Evolutionary conservation across 37 sponge, comb jelly and placozoan genomes (phyloP).

Genomic region (Ephydatia muelleri): DNA sequence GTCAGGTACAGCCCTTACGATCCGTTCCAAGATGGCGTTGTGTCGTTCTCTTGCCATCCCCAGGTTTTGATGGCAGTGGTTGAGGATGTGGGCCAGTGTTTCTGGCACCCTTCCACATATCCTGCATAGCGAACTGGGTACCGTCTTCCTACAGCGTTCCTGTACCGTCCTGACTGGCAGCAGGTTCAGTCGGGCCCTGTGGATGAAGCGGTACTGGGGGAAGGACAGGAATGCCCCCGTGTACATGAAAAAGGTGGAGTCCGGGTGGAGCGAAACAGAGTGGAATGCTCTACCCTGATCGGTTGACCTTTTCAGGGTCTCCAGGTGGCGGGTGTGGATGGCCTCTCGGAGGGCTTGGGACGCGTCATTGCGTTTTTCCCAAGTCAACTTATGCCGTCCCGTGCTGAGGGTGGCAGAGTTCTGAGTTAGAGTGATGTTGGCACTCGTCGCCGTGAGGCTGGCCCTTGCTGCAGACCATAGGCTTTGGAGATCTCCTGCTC

Average conservation of each 20-base stretch:
- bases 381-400: not conserved
- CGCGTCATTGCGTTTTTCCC: not conserved
- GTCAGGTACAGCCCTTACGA: not conserved
- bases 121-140: too few species aligned
- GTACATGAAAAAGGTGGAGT: not conserved
- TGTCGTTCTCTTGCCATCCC: constrained; percentile 8
- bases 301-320: not conserved
- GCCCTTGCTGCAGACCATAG: not conserved
- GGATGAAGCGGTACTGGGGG: not conserved
- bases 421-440: too few species aligned
- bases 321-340: too few species aligned
- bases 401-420: not conserved
- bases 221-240: not conserved
- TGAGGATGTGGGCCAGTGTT: constrained; percentile 23
- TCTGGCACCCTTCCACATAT: not conserved
- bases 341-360: not conserved
- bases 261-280: not conserved
- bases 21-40: too few species aligned
- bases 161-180: not conserved
- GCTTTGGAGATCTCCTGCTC: not conserved
- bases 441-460: not conserved
- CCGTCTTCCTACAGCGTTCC: not conserved
- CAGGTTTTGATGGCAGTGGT: not conserved
- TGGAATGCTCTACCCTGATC: not conserved
- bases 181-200: not conserved